phyloP scores from a whole-genome alignment of 2,888 invertebrate genomes.

The Oscheius myriophilus region DNA sequence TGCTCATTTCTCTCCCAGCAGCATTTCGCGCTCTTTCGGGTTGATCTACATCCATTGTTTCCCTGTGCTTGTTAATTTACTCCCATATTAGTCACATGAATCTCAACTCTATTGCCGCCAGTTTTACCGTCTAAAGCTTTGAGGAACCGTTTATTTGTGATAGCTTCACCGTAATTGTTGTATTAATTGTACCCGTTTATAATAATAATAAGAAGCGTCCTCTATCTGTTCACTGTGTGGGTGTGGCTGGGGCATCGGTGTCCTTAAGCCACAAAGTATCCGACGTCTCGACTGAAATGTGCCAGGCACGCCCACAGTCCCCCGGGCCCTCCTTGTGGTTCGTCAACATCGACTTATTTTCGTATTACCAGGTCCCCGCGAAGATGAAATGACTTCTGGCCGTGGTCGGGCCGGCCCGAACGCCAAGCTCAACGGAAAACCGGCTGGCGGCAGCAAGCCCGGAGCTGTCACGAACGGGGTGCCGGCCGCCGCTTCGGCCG shows the following conservation, averaged over 20 bases:
- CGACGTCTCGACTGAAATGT: no score
- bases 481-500: neutral
- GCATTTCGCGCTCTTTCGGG: no score
- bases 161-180: conserved; percentile 5
- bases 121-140: neutral
- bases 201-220: conserved; percentile 28
- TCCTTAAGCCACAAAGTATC: no score
- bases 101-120: neutral
- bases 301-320: no score
- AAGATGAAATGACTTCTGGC: conserved; percentile 31
- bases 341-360: no score
- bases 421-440: conserved; percentile 19
- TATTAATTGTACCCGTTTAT: conserved; percentile 11
- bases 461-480: neutral
- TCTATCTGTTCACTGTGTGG: conserved; percentile 12
- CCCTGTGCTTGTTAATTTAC: conserved; percentile 24
- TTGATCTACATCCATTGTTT: neutral
- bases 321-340: no score
- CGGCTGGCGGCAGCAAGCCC: neutral
- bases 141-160: neutral
- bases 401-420: conserved; percentile 9
- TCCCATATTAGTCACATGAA: conserved; percentile 3
- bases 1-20: no score
- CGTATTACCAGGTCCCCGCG: conserved; percentile 24
- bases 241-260: no score